Percentiles rank a stretch among this genome's conserved stretches.
Evolutionary conservation across 2,797 vertebrate species (phyloP).

Genomic region (Oreochromis grahami): DNA sequence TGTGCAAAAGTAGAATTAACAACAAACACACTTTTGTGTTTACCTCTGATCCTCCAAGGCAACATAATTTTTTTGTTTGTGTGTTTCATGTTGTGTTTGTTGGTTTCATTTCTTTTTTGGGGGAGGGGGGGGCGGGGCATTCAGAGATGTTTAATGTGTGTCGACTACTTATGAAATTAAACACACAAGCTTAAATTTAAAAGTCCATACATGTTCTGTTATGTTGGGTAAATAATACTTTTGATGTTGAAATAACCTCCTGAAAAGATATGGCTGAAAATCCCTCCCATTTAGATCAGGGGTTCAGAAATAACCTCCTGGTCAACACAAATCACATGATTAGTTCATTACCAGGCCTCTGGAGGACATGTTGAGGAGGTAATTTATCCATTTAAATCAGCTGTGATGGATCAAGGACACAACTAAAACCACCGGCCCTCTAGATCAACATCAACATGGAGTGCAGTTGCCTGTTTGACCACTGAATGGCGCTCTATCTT

Average conservation of each 20-base stretch:
- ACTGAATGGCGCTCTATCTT: slow-evolving; percentile 36
- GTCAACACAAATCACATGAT: no score
- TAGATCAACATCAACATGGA: not conserved
- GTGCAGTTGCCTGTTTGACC: slow-evolving; percentile 28
- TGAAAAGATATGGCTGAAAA: not conserved
- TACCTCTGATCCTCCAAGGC: not conserved
- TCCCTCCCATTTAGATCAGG: not conserved
- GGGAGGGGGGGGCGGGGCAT: not conserved
- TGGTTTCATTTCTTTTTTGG: not conserved
- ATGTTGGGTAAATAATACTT: not conserved
- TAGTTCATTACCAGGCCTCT: no score
- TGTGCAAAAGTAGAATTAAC: not conserved
- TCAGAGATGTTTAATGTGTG: not conserved
- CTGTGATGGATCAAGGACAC: no score
- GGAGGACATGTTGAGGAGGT: no score
- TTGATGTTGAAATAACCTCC: not conserved
- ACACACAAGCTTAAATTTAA: not conserved
- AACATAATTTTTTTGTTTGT: not conserved
- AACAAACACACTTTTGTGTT: not conserved
- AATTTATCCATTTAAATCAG: no score
- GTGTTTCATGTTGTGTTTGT: not conserved
- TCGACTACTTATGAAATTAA: not conserved
- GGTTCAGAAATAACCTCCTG: no score
- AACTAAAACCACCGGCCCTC: no score
- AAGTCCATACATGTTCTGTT: not conserved